Conservation (phyloP, 2,888 invertebrate genomes). For the Cerastis leucographa region DNA sequence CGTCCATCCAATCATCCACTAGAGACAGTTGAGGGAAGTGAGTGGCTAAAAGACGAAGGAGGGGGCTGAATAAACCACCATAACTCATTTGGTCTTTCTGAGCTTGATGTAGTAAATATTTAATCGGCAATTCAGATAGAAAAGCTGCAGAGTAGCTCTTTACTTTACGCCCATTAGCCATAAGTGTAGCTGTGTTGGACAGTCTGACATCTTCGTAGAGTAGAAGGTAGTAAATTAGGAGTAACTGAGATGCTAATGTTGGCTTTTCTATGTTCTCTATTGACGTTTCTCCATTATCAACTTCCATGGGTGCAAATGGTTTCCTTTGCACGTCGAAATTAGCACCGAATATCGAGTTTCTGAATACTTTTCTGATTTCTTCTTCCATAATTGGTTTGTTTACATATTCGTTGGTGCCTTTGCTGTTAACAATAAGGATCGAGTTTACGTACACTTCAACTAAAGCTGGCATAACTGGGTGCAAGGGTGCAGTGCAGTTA, state of each 20-base stretch:
- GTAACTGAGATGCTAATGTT: slow-evolving; percentile 95
- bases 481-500: slow-evolving; percentile 96
- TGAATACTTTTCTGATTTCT: slow-evolving; percentile 96
- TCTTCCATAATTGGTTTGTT: slow-evolving; percentile 98
- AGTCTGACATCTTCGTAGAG: slow-evolving; percentile 97
- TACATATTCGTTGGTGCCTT: slow-evolving; percentile 93
- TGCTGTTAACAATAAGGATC: slow-evolving; percentile 93
- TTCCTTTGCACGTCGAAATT: slow-evolving; percentile 92
- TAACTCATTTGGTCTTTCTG: slow-evolving; percentile 98
- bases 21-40: slow-evolving; percentile 98
- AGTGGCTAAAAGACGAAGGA: slow-evolving; percentile 96
- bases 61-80: slow-evolving; percentile 96
- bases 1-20: slow-evolving; percentile 98
- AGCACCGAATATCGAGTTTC: slow-evolving; percentile 94
- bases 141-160: slow-evolving; percentile 97
- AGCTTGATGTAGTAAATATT: slow-evolving; percentile 97
- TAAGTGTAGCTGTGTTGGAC: slow-evolving; percentile 92
- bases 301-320: slow-evolving; percentile 88
- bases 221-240: slow-evolving; percentile 97
- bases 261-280: slow-evolving; percentile 91
- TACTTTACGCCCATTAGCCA: slow-evolving; percentile 93
- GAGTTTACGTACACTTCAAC: slow-evolving; percentile 99
- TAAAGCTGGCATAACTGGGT: slow-evolving; percentile 97
- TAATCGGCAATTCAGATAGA: slow-evolving; percentile 97
- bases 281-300: slow-evolving; percentile 89